Conservation (phyloP, 2,888 invertebrate species). For the Alloscopus bannaensis region DNA sequence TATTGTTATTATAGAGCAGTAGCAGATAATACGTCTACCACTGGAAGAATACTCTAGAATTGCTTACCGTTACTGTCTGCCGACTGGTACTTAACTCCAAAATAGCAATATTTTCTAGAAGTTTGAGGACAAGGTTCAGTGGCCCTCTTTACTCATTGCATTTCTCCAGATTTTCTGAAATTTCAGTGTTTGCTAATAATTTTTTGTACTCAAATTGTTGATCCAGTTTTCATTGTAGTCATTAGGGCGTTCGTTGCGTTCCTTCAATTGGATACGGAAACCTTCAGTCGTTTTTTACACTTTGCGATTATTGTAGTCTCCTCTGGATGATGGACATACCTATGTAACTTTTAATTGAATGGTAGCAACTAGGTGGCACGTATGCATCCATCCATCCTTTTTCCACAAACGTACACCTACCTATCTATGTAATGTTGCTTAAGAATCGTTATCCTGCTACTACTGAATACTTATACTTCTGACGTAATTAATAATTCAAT, state of each 20-base stretch:
- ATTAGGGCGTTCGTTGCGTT: too few relatives aligned
- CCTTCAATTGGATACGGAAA: too few relatives aligned
- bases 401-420: neutral
- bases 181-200: too few relatives aligned
- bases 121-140: too few relatives aligned
- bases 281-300: neutral
- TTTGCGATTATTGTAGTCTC: neutral
- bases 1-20: neutral
- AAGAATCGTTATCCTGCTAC: neutral
- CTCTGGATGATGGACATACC: neutral
- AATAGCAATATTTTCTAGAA: too few relatives aligned
- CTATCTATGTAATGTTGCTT: neutral
- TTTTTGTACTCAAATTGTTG: too few relatives aligned
- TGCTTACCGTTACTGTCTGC: neutral
- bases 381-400: too few relatives aligned
- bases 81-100: too few relatives aligned
- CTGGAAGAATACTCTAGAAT: neutral
- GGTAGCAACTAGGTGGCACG: neutral
- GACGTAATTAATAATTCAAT: neutral
- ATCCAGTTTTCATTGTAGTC: too few relatives aligned
- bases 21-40: neutral
- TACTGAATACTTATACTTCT: neutral
- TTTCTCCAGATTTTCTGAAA: too few relatives aligned
- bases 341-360: neutral
- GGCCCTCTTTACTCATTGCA: neutral